phyloP scores from a whole-genome alignment of 2,797 vertebrate genomes.

The Chelidonichthys spinosus region DNA sequence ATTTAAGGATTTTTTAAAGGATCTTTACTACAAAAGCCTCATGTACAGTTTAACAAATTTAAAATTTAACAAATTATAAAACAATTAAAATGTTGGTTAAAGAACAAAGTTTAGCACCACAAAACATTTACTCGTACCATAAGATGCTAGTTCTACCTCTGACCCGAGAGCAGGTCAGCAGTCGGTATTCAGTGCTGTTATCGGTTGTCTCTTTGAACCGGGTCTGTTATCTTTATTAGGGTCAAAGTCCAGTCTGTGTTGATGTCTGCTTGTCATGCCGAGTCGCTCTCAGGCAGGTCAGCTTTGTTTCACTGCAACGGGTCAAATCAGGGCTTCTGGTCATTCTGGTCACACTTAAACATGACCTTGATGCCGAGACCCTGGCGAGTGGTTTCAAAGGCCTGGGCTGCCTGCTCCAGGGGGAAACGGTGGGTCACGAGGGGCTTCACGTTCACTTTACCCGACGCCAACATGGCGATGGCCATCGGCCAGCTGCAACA shows the following conservation, averaged over 20 bases:
- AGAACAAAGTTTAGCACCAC: not conserved
- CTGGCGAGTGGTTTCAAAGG: conserved; percentile 92
- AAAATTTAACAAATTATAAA: not conserved
- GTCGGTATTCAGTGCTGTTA: not conserved
- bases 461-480: conserved; percentile 91
- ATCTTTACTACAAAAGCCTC: conserved; percentile 3
- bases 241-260: conserved; percentile 51
- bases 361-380: conserved; percentile 95
- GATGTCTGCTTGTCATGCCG: not conserved
- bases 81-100: not conserved
- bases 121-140: conserved; percentile 21
- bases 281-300: conserved; percentile 2
- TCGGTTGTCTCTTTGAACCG: conserved; percentile 22
- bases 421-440: conserved; percentile 96
- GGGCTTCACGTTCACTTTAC: conserved; percentile 91
- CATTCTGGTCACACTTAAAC: conserved; percentile 93
- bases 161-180: not conserved
- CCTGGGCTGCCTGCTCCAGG: conserved; percentile 91
- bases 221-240: conserved; percentile 42
- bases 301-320: conserved; percentile 7
- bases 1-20: not conserved
- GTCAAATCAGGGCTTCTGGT: conserved; percentile 87
- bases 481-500: conserved; percentile 94
- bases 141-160: not conserved
- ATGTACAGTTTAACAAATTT: conserved; percentile 9